Base-by-base conservation (phyloP, 2,888 invertebrate species). In the Dolichomitus sp. region DNA sequence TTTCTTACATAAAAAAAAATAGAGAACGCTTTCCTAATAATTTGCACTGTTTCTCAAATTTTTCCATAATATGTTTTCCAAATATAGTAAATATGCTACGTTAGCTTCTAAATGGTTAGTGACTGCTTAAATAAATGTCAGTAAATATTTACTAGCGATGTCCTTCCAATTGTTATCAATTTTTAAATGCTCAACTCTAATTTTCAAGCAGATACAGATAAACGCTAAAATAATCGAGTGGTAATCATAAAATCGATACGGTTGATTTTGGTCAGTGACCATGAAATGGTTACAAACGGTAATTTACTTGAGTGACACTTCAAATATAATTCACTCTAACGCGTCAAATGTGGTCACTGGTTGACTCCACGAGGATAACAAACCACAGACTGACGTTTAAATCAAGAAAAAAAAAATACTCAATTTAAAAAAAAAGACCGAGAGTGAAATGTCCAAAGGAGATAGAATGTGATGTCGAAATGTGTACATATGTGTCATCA, bases 181-280 rank as follows among this genome's bases (percentile, higher is more conserved):
- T 23, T 5, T 30, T 3, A 12, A 57, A 30, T 57, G 54, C 1
- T n/a, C 54, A 4, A 23, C 6, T 12, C 3, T 54, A 23, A 14
- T 57, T 57, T 57, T n/a, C n/a, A 5, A n/a, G 7, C 14, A 59
- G n/a, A 59, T 9, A 33, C n/a, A 30, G 57, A 59, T 59, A 59
- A 59, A n/a, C 9, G 2, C 17, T n/a, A n/a, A 33, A 33, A 59
- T 59, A 33, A 59, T 9, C 57, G n/a, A 33, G 33, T 9, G 7
- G 33, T 0, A 33, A 52, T 27, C 19, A 23, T 2, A 59, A 30
- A 59, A 4, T 30, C 54, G 54, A 57, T 27, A 30, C 6, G 4
- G 4, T 57, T 30, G 6, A 27, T 57, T 57, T 57, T 57, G 27
- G n/a, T 33, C 14, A 33, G 6, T n/a, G 57, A 59, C 57, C 57